These are phyloP conservation scores for Kryptolebias marmoratus DNA, from an alignment of 2,113 vertebrate species.

Conservation along the genomic window DNA sequence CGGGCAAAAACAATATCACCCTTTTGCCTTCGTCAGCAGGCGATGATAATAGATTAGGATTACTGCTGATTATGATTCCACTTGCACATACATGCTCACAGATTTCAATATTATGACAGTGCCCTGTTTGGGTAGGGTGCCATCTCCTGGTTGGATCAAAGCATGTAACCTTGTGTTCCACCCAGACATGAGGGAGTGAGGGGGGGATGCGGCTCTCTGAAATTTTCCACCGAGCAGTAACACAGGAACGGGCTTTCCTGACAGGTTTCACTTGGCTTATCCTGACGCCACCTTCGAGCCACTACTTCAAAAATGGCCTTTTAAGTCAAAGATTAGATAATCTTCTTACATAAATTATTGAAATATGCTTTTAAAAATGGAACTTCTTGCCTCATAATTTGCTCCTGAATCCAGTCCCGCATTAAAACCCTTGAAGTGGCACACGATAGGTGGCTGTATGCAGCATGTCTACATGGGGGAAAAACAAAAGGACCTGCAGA, in stretches of 20 bases:
- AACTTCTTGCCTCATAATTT: not conserved
- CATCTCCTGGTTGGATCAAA: conserved; percentile 88
- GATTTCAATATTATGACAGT: conserved; percentile 36
- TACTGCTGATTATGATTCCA: not conserved
- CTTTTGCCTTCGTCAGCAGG: no score
- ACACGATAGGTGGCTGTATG: conserved; percentile 15
- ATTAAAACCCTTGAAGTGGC: not conserved
- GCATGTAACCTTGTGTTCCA: conserved; percentile 39
- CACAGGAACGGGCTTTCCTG: conserved; percentile 64
- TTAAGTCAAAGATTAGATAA: no score
- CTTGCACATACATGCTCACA: not conserved
- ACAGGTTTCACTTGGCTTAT: conserved; percentile 87
- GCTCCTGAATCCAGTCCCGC: no score
- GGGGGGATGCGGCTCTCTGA: not conserved
- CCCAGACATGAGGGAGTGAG: not conserved
- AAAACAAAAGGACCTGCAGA: conserved; percentile 29
- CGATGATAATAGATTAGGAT: not conserved
- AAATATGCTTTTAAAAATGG: no score
- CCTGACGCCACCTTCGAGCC: conserved; percentile 76
- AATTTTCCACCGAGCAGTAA: conserved; percentile 23
- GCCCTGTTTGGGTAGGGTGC: conserved; percentile 87
- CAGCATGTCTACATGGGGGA: conserved; percentile 1
- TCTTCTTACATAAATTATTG: not conserved
- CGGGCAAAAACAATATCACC: no score
- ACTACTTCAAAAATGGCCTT: not conserved